Evolutionary conservation across 2,888 invertebrate genomes (phyloP), one percentile per base, ranked within the genome.

Genomic region (Pheosia gnoma): DNA sequence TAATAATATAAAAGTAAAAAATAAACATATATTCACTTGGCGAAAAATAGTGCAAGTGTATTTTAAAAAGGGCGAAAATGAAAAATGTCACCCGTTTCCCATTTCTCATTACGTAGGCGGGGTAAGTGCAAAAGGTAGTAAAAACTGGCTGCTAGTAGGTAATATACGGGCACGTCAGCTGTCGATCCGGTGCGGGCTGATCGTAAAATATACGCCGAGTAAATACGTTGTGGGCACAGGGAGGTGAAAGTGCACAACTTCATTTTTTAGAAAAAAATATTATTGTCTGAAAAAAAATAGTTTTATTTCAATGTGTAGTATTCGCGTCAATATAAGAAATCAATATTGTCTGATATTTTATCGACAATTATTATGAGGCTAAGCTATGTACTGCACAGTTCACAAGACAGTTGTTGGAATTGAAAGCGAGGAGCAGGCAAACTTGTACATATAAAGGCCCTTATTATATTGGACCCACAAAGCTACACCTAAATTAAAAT

Each of bases 131-230:
- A 64, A 63, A 60, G 66, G 75, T 43, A 68, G 71, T 80, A 71
- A 70, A 71, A 70, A 39, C 68, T 60, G 67, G 72, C 70, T 5
- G 57, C 72, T 71, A 69, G 65, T 62, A 59, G 55, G 78, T 79
- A 77, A 81, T 81, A 81, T 82, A 82, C 71, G 71, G 59, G 65
- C 64, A 61, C 75, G 81, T 81, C 83, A 81, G 65, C 71, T 80
- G 83, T 82, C 84, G 75, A 73, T 62, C 72, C 72, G 53, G 65
- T 66, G 74, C 71, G 72, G 71, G 76, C 73, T 66, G 72, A 67
- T 80, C 83, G 80, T 83, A 83, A 83, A 83, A 80, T 75, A 74
- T 74, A 77, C 73, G 64, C 61, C 67, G 61, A 70, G 75, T 70
- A 72, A 75, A 77, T 78, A 79, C 68, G 65, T 65, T 61, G 52